Base-by-base conservation (phyloP, 2,888 invertebrate genomes). In the Diplolepis rosae region DNA sequence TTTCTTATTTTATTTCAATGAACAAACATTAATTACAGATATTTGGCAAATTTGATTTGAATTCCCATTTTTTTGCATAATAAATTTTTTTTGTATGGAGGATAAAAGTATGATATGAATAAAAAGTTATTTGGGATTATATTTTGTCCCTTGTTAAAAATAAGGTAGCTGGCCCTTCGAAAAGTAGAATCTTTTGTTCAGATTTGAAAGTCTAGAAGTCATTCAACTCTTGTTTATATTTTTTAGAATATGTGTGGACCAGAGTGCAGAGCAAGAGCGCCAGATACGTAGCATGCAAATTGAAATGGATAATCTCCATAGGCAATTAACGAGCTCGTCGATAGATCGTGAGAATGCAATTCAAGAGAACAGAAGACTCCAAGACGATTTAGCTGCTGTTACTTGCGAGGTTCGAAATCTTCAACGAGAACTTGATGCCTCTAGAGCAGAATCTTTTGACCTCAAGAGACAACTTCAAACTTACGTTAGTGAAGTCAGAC, bases 401-500 rank as follows among this genome's bases (percentile, higher is more conserved):
- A 92, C 92, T 56, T 90, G 90, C 74, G 93, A 93, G 83, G 89
- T 92, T 69, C 91, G 92, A 79, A 89, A 92, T 28, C 90, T 92
- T 15, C 92, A 92, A 77, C 92, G 91, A 78, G 94, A 94, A 85
- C 90, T 94, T 79, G 93, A 93, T 67, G 91, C 92, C 69, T 92
- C 93, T 18, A 92, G 92, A 78, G 91, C 92, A 83, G 94, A 95
- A 90, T 93, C 94, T 24, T 93, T 93, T 69, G 92, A 93, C 79
- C 89, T 95, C 75, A 95, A 94, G 85, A 91, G 92, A 74, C 95
- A 95, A 84, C 88, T 95, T 73, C 95, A 95, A 83, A 94, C 95
- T 82, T 96, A 96, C 89, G 95, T 95, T 4, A 92, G 93, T 80
- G 95, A 95, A 90, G 93, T 96, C 15, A 93, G 94, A 83, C 91